Percentiles rank a stretch among this genome's conserved stretches.
These are phyloP conservation scores for Hesperophylax magnus DNA, from an alignment of 1,140 invertebrate genomes.

Conservation along the genomic window DNA sequence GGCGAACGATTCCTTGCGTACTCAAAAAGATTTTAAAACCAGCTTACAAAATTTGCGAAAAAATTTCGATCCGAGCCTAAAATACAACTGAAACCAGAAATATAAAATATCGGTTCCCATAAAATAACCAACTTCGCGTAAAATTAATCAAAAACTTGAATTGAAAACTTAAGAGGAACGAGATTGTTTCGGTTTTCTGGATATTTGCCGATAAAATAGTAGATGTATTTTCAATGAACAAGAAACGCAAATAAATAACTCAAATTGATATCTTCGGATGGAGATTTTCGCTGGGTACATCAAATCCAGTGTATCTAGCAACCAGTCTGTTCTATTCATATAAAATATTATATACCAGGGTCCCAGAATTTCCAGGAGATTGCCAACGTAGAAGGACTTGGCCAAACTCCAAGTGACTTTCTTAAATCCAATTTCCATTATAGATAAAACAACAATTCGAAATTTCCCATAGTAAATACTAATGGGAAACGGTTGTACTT, in stretches of 20 bases:
- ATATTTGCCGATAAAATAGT: slow-evolving; percentile 5
- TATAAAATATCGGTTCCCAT: background rate
- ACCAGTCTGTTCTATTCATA: background rate
- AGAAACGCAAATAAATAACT: slow-evolving; percentile 36
- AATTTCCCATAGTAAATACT: slow-evolving; percentile 1
- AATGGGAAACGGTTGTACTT: background rate
- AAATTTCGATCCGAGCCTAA: no score
- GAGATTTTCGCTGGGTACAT: background rate
- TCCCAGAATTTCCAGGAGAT: background rate
- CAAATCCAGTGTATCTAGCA: background rate
- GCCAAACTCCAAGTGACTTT: slow-evolving; percentile 38
- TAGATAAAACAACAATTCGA: slow-evolving; percentile 34
- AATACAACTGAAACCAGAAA: no score
- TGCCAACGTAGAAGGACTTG: slow-evolving; percentile 23
- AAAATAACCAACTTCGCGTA: background rate
- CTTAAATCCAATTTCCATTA: slow-evolving; percentile 42
- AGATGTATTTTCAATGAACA: slow-evolving; percentile 23
- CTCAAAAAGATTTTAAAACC: no score
- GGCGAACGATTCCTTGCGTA: no score
- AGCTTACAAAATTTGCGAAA: no score
- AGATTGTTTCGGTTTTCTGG: background rate
- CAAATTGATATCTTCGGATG: slow-evolving; percentile 27
- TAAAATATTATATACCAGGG: background rate
- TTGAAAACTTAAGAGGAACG: background rate
- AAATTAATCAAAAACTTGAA: slow-evolving; percentile 7